These are phyloP conservation scores for Drosophila nebulosa DNA, from an alignment of 1,140 invertebrate genomes.

Conservation along the genomic window DNA sequence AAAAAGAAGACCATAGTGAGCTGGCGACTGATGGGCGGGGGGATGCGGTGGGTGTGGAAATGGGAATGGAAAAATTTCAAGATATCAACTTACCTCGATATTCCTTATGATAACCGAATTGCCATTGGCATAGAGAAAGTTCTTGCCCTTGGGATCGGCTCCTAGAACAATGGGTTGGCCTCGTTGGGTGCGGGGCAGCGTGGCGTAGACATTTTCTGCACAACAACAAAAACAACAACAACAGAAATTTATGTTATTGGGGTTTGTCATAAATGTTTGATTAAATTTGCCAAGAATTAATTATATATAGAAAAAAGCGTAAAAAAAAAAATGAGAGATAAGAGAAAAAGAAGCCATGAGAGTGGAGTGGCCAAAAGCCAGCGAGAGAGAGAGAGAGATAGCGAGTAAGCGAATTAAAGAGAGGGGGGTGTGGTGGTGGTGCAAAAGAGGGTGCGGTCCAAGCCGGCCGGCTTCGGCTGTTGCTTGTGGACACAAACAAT, in stretches of 20 bases:
- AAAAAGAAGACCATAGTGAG: constrained; percentile 26
- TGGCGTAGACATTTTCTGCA: constrained; percentile 94
- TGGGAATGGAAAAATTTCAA: background rate
- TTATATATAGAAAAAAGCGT: background rate
- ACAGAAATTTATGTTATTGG: constrained; percentile 12
- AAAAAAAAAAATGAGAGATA: background rate
- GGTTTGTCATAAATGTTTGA: background rate
- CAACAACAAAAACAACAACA: constrained; percentile 49
- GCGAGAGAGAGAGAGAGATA: background rate
- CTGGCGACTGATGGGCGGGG: background rate
- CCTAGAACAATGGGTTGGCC: constrained; percentile 96
- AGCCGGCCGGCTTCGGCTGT: constrained; percentile 9
- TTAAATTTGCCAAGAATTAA: background rate
- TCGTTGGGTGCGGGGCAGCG: constrained; percentile 94
- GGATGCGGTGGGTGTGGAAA: too few species aligned
- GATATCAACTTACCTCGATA: constrained; percentile 88
- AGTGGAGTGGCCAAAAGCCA: too few species aligned
- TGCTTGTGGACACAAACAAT: background rate
- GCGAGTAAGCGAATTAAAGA: background rate
- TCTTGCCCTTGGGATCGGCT: constrained; percentile 97
- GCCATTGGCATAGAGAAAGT: constrained; percentile 98
- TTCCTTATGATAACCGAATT: constrained; percentile 98
- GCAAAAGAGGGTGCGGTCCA: constrained; percentile 53
- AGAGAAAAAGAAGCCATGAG: background rate
- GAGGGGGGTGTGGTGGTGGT: background rate